Evolutionary conservation across 2,797 vertebrate genomes (phyloP).

Genomic region (Hirundo rustica): DNA sequence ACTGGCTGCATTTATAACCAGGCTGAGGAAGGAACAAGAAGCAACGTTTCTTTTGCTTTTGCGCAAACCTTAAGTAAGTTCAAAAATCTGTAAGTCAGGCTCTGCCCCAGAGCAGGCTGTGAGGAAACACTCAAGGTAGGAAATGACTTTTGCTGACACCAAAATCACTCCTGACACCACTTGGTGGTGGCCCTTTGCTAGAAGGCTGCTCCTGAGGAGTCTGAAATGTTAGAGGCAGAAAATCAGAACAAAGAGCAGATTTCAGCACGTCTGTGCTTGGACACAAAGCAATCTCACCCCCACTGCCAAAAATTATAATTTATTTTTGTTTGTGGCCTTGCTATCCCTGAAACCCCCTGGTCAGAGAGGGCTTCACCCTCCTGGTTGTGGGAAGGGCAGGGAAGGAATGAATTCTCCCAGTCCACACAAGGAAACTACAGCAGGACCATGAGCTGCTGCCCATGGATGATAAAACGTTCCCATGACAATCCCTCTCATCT

Average conservation of each 20-base stretch:
- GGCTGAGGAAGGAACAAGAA: background rate
- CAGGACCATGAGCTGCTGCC: background rate
- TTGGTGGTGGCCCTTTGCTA: background rate
- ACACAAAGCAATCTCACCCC: background rate
- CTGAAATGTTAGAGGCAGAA: background rate
- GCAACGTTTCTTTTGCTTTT: background rate
- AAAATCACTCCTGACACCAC: background rate
- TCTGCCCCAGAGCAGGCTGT: background rate
- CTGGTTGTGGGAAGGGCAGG: background rate
- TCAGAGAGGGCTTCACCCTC: background rate
- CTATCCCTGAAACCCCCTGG: background rate
- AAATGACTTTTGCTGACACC: too few relatives aligned
- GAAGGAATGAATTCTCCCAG: background rate
- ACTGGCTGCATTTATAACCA: background rate
- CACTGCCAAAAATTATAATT: accelerated
- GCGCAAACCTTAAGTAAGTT: background rate
- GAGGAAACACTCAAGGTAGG: background rate
- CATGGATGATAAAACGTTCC: background rate
- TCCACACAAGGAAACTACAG: background rate
- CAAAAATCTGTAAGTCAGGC: background rate
- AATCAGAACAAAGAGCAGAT: background rate
- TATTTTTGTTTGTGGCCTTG: accelerated
- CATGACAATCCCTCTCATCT: background rate
- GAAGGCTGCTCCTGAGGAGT: background rate
- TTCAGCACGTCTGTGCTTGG: background rate